phyloP scores from a whole-genome alignment of 30 jellyfish, hydroid and myxozoan genomes.

The Mastigias papua region DNA sequence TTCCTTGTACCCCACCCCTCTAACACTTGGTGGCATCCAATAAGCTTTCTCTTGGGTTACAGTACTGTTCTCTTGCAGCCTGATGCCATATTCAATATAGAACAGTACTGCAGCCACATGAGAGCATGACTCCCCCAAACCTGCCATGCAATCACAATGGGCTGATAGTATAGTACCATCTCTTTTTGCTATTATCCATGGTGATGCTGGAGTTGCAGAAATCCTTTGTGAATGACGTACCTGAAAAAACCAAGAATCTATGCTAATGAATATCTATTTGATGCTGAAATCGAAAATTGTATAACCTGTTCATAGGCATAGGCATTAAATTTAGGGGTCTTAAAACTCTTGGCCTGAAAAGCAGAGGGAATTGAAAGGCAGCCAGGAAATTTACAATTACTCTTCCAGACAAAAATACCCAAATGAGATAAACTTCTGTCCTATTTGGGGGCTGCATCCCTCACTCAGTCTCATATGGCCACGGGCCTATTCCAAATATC shows the following conservation, averaged over 20 bases:
- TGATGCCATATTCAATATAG: constrained; percentile 31
- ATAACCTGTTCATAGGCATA: neutral
- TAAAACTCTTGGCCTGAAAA: neutral
- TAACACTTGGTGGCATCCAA: constrained; percentile 12
- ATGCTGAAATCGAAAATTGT: neutral
- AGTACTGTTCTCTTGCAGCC: constrained; percentile 16
- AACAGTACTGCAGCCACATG: constrained; percentile 47
- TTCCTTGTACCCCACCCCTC: neutral
- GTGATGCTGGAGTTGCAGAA: neutral
- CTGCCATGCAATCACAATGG: constrained; percentile 64
- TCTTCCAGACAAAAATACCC: neutral
- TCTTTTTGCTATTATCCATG: constrained; percentile 23
- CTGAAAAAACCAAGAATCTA: neutral
- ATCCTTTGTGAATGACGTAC: neutral
- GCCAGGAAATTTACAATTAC: neutral
- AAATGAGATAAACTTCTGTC: neutral
- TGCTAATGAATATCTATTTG: neutral
- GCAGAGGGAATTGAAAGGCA: neutral
- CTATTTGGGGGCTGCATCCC: neutral
- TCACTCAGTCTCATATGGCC: neutral
- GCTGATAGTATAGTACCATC: constrained; percentile 34
- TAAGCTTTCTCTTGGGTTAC: constrained; percentile 18
- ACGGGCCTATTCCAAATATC: neutral
- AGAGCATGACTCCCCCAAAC: constrained; percentile 30
- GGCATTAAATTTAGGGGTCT: neutral